Conservation (phyloP, 35 echinoderm and acorn worm genomes). For the Strongylocentrotus purpuratus region DNA sequence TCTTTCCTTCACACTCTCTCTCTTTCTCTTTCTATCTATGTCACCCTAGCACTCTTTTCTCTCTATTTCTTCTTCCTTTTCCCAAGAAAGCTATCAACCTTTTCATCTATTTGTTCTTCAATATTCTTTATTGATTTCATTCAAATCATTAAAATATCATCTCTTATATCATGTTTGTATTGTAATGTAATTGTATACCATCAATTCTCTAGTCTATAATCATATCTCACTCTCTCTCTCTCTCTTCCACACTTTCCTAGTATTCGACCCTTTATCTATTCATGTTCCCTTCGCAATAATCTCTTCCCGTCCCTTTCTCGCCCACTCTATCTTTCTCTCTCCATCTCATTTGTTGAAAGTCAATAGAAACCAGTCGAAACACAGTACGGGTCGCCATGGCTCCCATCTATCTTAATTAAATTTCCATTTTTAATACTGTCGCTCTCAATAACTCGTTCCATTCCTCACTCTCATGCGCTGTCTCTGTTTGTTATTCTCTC, state of each 20-base stretch:
- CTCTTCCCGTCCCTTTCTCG: neutral
- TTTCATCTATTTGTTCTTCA: too few species aligned
- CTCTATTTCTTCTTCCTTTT: too few species aligned
- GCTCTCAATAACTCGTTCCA: neutral
- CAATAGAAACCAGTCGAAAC: slow-evolving; percentile 11
- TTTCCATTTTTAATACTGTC: neutral
- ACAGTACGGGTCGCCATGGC: neutral
- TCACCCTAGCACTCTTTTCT: too few species aligned
- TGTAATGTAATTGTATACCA: neutral
- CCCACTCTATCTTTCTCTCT: neutral
- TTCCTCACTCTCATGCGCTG: neutral
- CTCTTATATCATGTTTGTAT: too few species aligned
- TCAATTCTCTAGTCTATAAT: neutral
- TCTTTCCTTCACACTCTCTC: too few species aligned
- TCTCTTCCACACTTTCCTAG: neutral
- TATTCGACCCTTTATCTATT: neutral
- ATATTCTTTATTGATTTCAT: too few species aligned
- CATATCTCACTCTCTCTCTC: neutral
- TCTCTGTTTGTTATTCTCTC: neutral
- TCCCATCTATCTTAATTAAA: slow-evolving; percentile 14
- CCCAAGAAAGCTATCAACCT: too few species aligned
- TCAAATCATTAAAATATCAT: too few species aligned
- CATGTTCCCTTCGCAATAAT: neutral
- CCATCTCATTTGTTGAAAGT: neutral
- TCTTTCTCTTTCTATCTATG: too few species aligned